Evolutionary conservation across 2,113 vertebrate species (phyloP).

Genomic region (Gasterosteus nipponicus): DNA sequence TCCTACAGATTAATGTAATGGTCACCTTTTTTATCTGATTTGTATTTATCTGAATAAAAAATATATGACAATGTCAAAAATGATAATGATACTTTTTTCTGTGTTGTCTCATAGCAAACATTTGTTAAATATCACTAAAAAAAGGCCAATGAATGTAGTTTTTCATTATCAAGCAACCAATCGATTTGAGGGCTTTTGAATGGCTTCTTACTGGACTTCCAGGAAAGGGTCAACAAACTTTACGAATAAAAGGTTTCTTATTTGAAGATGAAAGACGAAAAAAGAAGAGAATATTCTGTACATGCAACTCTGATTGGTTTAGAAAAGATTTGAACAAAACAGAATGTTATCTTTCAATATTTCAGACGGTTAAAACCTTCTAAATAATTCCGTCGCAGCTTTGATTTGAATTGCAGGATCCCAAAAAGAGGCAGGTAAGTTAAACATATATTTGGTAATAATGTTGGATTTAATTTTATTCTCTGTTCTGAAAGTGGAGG

Average conservation of each 20-base stretch:
- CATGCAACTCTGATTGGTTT: not conserved
- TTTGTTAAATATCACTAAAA: not conserved
- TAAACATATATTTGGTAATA: not conserved
- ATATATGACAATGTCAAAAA: too few species aligned
- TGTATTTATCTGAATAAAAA: too few species aligned
- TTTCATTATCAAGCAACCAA: not conserved
- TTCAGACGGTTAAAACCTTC: not conserved
- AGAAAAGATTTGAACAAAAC: not conserved
- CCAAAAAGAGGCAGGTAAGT: not conserved
- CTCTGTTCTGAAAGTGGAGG: not conserved
- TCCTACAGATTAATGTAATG: constrained; percentile 38
- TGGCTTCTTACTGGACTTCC: not conserved
- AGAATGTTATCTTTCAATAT: constrained; percentile 52
- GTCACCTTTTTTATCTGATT: not conserved
- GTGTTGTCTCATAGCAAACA: not conserved
- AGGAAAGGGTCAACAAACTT: not conserved
- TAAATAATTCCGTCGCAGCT: not conserved
- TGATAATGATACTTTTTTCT: not conserved
- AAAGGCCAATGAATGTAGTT: too few species aligned
- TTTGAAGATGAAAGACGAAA: not conserved
- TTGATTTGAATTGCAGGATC: not conserved
- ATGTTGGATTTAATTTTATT: not conserved
- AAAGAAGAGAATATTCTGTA: not conserved
- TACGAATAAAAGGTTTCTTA: not conserved
- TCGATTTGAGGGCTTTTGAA: not conserved